Evolutionary conservation across 2,113 vertebrate genomes (phyloP).

Genomic region (Nansenia antarctica): DNA sequence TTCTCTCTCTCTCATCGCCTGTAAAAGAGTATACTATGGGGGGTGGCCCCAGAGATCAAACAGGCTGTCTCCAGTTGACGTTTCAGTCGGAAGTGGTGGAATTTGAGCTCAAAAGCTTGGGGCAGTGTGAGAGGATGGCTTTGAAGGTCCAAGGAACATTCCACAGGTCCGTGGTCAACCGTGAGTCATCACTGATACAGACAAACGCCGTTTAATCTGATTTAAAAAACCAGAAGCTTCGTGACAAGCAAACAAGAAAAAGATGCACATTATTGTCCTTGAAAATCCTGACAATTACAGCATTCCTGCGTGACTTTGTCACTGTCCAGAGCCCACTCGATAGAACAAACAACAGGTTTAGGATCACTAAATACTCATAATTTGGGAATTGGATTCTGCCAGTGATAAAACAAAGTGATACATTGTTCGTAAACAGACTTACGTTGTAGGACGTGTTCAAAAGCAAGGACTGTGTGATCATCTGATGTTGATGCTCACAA

Average conservation of each 20-base stretch:
- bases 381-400: too few relatives aligned
- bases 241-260: not conserved
- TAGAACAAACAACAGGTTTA: too few relatives aligned
- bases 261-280: not conserved
- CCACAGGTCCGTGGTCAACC: slow-evolving; percentile 11
- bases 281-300: not conserved
- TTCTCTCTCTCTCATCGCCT: slow-evolving; percentile 40
- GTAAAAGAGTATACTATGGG: slow-evolving; percentile 38
- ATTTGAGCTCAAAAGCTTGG: slow-evolving; percentile 41
- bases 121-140: not conserved
- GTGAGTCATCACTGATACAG: slow-evolving; percentile 32
- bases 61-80: slow-evolving; percentile 35
- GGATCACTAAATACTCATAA: too few relatives aligned
- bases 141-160: slow-evolving; percentile 23
- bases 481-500: too few relatives aligned
- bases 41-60: slow-evolving; percentile 55
- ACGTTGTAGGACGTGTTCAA: too few relatives aligned
- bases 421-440: too few relatives aligned
- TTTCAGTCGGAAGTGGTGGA: slow-evolving; percentile 38
- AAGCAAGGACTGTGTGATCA: too few relatives aligned
- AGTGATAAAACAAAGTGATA: too few relatives aligned
- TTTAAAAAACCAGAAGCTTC: not conserved
- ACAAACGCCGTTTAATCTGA: slow-evolving; percentile 32
- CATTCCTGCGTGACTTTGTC: not conserved
- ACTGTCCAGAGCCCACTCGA: too few relatives aligned